These are phyloP conservation scores for Dilophus febrilis DNA, from an alignment of 2,888 invertebrate genomes.

Conservation along the genomic window DNA sequence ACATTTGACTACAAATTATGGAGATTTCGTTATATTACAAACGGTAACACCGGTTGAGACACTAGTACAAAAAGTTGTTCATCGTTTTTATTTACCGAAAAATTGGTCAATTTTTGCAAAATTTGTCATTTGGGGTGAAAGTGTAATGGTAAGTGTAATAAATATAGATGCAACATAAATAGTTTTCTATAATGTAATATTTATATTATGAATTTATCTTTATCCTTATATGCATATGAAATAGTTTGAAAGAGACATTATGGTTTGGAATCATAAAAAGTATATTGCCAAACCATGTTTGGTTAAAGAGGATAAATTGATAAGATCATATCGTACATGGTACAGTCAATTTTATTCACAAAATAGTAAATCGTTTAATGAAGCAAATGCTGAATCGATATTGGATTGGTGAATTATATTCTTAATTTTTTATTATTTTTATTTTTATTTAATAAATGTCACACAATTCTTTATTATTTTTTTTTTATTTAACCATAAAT, in stretches of 20 bases:
- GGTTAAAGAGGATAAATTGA: conserved; percentile 53
- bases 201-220: conserved; percentile 9
- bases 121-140: conserved; percentile 49
- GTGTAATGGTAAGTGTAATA: conserved; percentile 38
- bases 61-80: conserved; percentile 55
- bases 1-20: conserved; percentile 38
- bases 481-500: no score
- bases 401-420: conserved; percentile 16
- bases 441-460: no score
- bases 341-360: conserved; percentile 71
- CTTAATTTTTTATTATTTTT: no score
- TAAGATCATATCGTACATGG: conserved; percentile 63
- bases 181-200: not conserved
- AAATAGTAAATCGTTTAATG: conserved; percentile 39
- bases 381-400: conserved; percentile 18
- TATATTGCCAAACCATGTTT: conserved; percentile 53
- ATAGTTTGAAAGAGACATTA: conserved; percentile 72
- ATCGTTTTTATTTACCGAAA: conserved; percentile 52
- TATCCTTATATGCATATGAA: no score
- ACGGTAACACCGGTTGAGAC: conserved; percentile 66
- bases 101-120: conserved; percentile 45
- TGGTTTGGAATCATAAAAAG: conserved; percentile 74
- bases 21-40: conserved; percentile 48
- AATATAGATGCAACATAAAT: not conserved
- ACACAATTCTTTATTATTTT: no score